Evolutionary conservation across 2,113 vertebrate genomes (phyloP), one percentile per base, ranked within the genome.

Genomic region (Pelusios castaneus): DNA sequence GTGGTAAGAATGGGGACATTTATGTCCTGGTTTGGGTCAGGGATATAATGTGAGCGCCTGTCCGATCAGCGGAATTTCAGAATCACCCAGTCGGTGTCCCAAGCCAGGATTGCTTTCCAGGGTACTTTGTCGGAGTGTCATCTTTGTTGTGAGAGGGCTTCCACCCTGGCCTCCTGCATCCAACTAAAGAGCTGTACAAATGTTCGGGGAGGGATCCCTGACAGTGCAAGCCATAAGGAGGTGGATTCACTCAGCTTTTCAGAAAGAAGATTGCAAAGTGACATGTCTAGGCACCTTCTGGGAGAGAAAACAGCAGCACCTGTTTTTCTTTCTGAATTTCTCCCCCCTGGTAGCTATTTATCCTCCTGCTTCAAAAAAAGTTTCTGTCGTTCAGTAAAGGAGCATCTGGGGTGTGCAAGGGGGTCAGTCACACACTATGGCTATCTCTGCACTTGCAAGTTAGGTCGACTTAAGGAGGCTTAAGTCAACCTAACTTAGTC

Each of bases 1-100:
- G 98, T 98, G 98, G 98, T 98, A 95, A 98, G 98, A 55, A 22
- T 41, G 27, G 1, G 31, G 16, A 55, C 6, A n/a, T n/a, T n/a
- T n/a, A n/a, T n/a, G 5, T 12, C 31, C 13, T 70, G 11, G 75
- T 24, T 17, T 2, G 49, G n/a, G 70, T 6, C 1, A 4, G 6
- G 8, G 56, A n/a, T 52, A 1, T 31, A 38, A 11, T 5, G 6
- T 29, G 29, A 58, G 73, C 24, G 6, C 38, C 5, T 11, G 4
- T 76, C 7, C 4, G 12, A 29, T 21, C 60, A 4, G 60, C 16
- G 14, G 8, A 19, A 16, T 67, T 16, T 38, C 19, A 5, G n/a
- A 19, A 5, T 22, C n/a, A 8, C 63, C 34, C 63, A 21, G 34
- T 17, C 16, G 8, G 34, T n/a, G 9, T 70, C 19, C 63, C 63